A percentile compares a stretch with the other conserved stretches of the same genome.
phyloP scores from a whole-genome alignment of 2,888 invertebrate genomes.

The Orthosia incerta region DNA sequence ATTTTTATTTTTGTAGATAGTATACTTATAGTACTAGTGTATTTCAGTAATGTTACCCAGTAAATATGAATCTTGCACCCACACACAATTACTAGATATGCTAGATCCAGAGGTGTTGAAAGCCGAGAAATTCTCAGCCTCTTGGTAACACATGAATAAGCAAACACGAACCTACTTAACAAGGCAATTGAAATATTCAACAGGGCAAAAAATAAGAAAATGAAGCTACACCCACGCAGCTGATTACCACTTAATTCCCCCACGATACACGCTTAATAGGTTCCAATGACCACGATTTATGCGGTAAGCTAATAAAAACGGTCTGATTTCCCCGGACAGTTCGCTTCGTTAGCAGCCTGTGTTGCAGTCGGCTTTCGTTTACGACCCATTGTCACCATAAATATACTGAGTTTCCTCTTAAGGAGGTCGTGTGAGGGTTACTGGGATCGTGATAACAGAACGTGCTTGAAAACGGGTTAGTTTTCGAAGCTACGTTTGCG shows the following conservation, averaged over 20 bases:
- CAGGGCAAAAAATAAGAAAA: conserved; percentile 17
- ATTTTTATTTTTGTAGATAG: no score
- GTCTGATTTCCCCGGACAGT: conserved; percentile 83
- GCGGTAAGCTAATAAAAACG: conserved; percentile 82
- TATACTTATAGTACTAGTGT: no score
- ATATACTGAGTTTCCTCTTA: conserved; percentile 70
- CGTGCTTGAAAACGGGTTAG: conserved; percentile 15
- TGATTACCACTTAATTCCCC: conserved; percentile 66
- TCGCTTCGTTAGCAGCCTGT: conserved; percentile 78
- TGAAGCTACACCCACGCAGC: conserved; percentile 28
- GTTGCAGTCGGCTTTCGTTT: conserved; percentile 70
- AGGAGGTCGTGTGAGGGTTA: conserved; percentile 51
- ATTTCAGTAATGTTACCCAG: no score
- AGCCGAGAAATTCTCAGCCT: neutral
- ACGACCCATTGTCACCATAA: conserved; percentile 75
- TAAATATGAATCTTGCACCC: no score
- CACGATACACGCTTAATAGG: conserved; percentile 75
- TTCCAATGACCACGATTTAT: conserved; percentile 78
- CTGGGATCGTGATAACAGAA: conserved; percentile 46
- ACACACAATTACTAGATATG: no score
- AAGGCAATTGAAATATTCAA: conserved; percentile 25
- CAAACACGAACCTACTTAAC: neutral
- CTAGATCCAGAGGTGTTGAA: neutral
- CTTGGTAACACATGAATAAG: neutral
- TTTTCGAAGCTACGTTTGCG: conserved; percentile 4